phyloP scores from a whole-genome alignment of 2,113 vertebrate genomes.

The Puffinus mauretanicus region DNA sequence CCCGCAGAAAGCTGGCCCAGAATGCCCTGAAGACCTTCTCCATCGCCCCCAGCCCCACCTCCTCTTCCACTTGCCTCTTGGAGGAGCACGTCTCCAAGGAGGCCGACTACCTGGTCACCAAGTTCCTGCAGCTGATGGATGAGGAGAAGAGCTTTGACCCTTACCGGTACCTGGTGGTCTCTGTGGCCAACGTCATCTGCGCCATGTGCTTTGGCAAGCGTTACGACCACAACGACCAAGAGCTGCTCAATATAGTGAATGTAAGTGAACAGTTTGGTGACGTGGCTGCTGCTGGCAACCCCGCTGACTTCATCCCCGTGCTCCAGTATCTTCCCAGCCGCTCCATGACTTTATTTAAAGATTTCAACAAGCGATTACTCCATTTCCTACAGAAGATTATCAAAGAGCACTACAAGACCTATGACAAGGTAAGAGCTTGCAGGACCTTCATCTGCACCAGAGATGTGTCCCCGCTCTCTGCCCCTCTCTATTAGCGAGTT shows the following conservation, averaged over 20 bases:
- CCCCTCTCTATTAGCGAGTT: fast-evolving
- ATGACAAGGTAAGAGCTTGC: constrained; percentile 76
- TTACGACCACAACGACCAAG: constrained; percentile 78
- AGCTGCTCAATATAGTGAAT: constrained; percentile 78
- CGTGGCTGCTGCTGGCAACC: constrained; percentile 73
- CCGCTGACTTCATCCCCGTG: constrained; percentile 85
- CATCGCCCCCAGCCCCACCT: constrained; percentile 1
- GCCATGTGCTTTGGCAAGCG: constrained; percentile 86
- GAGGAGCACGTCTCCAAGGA: constrained; percentile 85
- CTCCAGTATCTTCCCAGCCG: constrained; percentile 81
- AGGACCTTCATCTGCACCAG: neutral
- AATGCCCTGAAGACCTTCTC: constrained; percentile 80
- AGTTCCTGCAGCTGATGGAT: constrained; percentile 70
- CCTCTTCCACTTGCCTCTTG: constrained; percentile 68
- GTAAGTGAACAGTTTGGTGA: constrained; percentile 70
- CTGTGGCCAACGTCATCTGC: constrained; percentile 86
- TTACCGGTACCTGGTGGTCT: constrained; percentile 76
- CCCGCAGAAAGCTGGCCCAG: constrained; percentile 77
- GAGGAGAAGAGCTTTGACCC: constrained; percentile 77
- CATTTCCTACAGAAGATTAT: constrained; percentile 76
- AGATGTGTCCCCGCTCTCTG: neutral
- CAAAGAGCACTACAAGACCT: constrained; percentile 80
- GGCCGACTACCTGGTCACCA: constrained; percentile 71
- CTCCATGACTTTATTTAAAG: constrained; percentile 73
- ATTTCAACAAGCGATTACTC: constrained; percentile 73